These are phyloP conservation scores for Tiaroga cobitis DNA, from an alignment of 2,797 vertebrate genomes.

Conservation along the genomic window DNA sequence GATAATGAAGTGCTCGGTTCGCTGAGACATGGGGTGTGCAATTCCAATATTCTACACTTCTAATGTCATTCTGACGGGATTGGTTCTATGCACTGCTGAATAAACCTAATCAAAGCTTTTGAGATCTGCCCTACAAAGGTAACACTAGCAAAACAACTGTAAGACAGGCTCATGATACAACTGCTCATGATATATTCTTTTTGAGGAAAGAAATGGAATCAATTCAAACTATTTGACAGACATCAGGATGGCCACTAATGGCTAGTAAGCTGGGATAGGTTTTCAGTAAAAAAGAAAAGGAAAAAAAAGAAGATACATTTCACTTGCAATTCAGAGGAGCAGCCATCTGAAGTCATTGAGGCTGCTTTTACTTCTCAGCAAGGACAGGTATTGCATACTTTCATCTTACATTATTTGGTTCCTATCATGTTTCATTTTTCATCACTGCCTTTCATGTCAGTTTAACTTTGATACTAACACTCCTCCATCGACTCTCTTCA, in stretches of 20 bases:
- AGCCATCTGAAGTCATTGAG: constrained; percentile 5
- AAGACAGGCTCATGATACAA: neutral
- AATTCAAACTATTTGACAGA: neutral
- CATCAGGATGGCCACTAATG: neutral
- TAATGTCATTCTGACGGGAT: constrained; percentile 12
- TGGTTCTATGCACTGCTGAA: constrained; percentile 1
- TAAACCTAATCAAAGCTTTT: constrained; percentile 40
- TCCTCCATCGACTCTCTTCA: neutral
- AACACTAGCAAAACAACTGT: constrained; percentile 33
- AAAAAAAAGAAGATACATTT: neutral
- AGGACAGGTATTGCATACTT: constrained; percentile 1
- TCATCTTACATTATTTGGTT: constrained; percentile 32
- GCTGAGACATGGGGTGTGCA: constrained; percentile 24
- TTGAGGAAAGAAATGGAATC: neutral
- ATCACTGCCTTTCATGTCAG: neutral
- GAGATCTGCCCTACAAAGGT: constrained; percentile 5
- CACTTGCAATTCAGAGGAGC: neutral
- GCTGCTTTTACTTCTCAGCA: neutral
- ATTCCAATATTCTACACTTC: constrained; percentile 21
- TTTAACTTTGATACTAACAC: constrained; percentile 7
- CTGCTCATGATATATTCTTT: neutral
- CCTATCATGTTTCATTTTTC: constrained; percentile 19
- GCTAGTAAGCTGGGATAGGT: neutral
- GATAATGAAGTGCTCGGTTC: constrained; percentile 50
- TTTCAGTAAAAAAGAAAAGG: neutral